Conservation (phyloP, 2,888 invertebrate species). For the Reticulitermes lucifugus region DNA sequence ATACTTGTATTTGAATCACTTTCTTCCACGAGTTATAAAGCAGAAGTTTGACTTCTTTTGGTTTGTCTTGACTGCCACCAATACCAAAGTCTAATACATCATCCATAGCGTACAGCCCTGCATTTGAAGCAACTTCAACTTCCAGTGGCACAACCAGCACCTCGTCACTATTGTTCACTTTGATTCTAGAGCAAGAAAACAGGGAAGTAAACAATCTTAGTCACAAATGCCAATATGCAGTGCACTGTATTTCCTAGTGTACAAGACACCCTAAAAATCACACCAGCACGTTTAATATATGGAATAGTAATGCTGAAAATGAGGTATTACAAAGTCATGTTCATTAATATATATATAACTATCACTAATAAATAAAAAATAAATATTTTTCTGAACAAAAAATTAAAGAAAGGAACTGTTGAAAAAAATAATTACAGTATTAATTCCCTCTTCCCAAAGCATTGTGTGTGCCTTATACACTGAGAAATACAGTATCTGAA, state of each 20-base stretch:
- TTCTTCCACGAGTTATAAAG: slow-evolving; percentile 77
- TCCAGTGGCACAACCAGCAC: slow-evolving; percentile 85
- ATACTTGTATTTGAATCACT: slow-evolving; percentile 75
- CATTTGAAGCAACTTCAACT: slow-evolving; percentile 78
- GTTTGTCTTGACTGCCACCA: slow-evolving; percentile 76
- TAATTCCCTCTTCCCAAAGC: too few relatives aligned
- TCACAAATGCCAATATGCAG: not conserved
- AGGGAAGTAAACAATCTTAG: too few relatives aligned
- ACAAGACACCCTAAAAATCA: not conserved
- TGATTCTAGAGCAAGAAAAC: slow-evolving; percentile 67
- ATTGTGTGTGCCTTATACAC: too few relatives aligned
- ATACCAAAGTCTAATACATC: slow-evolving; percentile 86
- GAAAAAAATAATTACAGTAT: too few relatives aligned
- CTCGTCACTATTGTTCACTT: slow-evolving; percentile 75
- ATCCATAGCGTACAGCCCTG: slow-evolving; percentile 83
- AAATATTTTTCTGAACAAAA: too few relatives aligned
- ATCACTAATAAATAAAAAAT: too few relatives aligned
- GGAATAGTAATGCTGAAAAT: too few relatives aligned
- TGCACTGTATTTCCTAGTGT: not conserved
- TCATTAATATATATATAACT: too few relatives aligned
- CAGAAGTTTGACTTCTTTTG: slow-evolving; percentile 72
- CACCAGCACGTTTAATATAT: too few relatives aligned
- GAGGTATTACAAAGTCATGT: too few relatives aligned
- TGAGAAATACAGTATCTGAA: not conserved
- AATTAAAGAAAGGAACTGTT: too few relatives aligned